Evolutionary conservation across 2,888 invertebrate genomes (phyloP).

Genomic region (Rapana venosa): DNA sequence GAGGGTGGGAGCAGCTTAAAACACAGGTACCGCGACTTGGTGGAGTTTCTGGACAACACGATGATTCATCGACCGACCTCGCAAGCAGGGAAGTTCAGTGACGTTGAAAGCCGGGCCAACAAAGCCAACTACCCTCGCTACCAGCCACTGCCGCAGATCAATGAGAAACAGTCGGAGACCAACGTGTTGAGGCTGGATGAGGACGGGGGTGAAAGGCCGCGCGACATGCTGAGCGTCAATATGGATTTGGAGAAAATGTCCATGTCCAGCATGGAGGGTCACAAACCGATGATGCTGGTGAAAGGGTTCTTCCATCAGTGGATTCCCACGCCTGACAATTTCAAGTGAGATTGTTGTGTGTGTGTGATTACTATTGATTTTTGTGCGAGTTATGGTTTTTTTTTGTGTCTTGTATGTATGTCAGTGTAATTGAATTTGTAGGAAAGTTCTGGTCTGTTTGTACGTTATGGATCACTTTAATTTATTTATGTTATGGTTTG

Average conservation of each 20-base stretch:
- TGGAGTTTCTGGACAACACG: slow-evolving; percentile 75
- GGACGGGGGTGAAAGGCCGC: neutral
- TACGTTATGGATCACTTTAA: neutral
- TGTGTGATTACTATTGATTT: neutral
- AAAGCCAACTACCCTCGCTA: slow-evolving; percentile 62
- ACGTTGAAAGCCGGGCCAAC: slow-evolving; percentile 38
- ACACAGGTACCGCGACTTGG: slow-evolving; percentile 65
- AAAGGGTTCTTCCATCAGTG: slow-evolving; percentile 72
- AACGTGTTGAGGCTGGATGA: slow-evolving; percentile 37
- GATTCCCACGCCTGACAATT: slow-evolving; percentile 69
- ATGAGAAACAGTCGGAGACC: slow-evolving; percentile 34
- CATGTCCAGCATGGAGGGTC: slow-evolving; percentile 42
- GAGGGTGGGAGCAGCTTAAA: slow-evolving; percentile 63
- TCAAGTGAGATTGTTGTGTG: slow-evolving; percentile 49
- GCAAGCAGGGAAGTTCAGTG: slow-evolving; percentile 63
- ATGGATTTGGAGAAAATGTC: slow-evolving; percentile 28
- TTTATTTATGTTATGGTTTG: neutral
- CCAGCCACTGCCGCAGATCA: slow-evolving; percentile 66
- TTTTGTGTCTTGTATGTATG: neutral
- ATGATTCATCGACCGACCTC: slow-evolving; percentile 71
- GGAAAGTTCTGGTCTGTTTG: neutral
- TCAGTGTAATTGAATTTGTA: neutral
- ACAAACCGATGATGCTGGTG: slow-evolving; percentile 65
- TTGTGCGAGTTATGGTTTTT: neutral
- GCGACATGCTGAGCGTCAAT: neutral